Evolutionary conservation across 2,888 invertebrate species (phyloP), one percentile per base, ranked within the genome.

Genomic region (Subacronicta megacephala): DNA sequence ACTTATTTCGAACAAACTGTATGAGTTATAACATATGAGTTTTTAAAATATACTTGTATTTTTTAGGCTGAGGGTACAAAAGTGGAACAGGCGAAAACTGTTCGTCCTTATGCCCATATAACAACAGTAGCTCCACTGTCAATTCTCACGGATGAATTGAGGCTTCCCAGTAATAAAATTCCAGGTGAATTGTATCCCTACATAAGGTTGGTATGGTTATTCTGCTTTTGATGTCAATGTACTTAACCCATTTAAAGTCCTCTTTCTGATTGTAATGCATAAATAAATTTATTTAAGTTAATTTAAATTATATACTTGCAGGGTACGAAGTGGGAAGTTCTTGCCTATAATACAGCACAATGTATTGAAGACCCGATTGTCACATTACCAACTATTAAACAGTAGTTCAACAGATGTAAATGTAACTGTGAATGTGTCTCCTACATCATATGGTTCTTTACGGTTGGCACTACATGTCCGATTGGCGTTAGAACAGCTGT

Each of bases 301-400:
- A n/a, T n/a, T n/a, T n/a, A n/a, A 9, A 37, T 10, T 44, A 23
- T 3, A n/a, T 51, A 13, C 10, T 20, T 1, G 41, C 1, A 96
- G 96, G 66, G 84, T 97, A 23, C 95, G 95, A 77, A 87, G 90
- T 50, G 94, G 95, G 12, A 95, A 96, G 82, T 98, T 98, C 82
- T 89, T 98, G 61, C 99, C 99, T 17, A 96, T 99, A 63, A 90
- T 98, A 7, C 96, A 96, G 75, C 96, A 97, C 67, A 98, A 99
- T 89, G 96, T 97, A 67, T 95, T 99, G 43, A 97, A 97, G 83
- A 97, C 97, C 50, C 95, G 98, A 42, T 90, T 97, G 26, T 95
- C 95, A 68, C 97, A 99, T 88, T 95, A 98, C 23, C 95, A 96
- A 49, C 95, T 96, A 56, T 90, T 98, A 2, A 95, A 95, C 9